Evolutionary conservation across 2,888 invertebrate species (phyloP), one percentile per base, ranked within the genome.

Genomic region (Nemotelus nigrinus): DNA sequence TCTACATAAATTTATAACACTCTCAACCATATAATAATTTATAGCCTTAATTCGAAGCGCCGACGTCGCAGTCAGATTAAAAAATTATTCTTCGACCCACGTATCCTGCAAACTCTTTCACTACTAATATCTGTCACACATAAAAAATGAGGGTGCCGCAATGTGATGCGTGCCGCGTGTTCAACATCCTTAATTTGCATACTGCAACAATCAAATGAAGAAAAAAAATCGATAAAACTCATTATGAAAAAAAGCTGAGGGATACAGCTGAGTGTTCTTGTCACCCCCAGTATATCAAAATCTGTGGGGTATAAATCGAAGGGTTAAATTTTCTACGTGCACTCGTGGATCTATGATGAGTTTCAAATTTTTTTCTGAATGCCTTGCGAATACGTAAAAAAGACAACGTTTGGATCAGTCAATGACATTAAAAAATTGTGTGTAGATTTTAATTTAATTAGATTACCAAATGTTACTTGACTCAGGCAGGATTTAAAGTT

Each of bases 381-480:
- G 25, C 25, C 25, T 25, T 25, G 25, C 25, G 25, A 25, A 25
- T 25, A 25, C 25, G 25, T 25, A 25, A 7, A 7, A 57, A 60
- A 60, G 60, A 43, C 60, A 60, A n/a, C 39, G 60, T 60, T 39
- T 39, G n/a, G 3, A 41, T 60, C 60, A 60, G 60, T 60, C 60
- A 60, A 60, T 39, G 60, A 60, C 60, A 41, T 60, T 60, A 43
- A 60, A 7, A 60, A 60, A 60, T 39, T 39, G 25, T 58, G 39
- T 41, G 60, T 41, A 60, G 60, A 60, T 60, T 60, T 60, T 60
- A 60, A 60, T 60, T 60, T 39, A 60, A 60, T 60, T 60, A 60
- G 60, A 4, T 25, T 25, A 25, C 25, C 25, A 25, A 25, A 25
- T 25, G 25, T 25, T 25, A 25, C 25, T 25, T 25, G 25, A 25